A percentile compares a stretch with the other conserved stretches of the same genome.
phyloP scores from a whole-genome alignment of 2,797 vertebrate genomes.

The Graptemys geographica region DNA sequence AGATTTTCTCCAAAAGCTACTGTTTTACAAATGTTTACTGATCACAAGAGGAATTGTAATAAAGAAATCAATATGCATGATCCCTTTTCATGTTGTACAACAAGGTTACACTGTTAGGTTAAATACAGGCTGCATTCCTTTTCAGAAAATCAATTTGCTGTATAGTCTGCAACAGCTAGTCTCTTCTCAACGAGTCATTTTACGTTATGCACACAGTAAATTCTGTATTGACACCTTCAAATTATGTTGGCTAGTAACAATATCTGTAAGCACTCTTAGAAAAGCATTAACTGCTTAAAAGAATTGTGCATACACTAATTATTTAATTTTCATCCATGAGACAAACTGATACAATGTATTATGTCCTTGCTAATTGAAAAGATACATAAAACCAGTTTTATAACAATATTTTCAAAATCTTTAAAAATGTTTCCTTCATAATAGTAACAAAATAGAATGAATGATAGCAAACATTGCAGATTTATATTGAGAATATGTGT shows the following conservation, averaged over 20 bases:
- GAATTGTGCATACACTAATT: constrained; percentile 56
- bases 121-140: constrained; percentile 95
- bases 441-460: constrained; percentile 11
- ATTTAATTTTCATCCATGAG: constrained; percentile 56
- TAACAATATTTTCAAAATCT: constrained; percentile 35
- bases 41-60: constrained; percentile 87
- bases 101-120: constrained; percentile 97
- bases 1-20: constrained; percentile 69
- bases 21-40: constrained; percentile 84
- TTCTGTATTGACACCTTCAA: constrained; percentile 81
- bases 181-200: constrained; percentile 89
- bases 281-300: constrained; percentile 51
- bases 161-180: constrained; percentile 85
- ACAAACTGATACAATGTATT: constrained; percentile 11
- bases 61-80: constrained; percentile 96
- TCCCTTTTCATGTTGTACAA: constrained; percentile 94
- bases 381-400: constrained; percentile 3
- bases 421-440: constrained; percentile 49
- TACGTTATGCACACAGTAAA: constrained; percentile 82
- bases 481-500: background rate
- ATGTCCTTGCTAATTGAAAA: constrained; percentile 42
- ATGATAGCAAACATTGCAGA: background rate
- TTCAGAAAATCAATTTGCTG: constrained; percentile 97
- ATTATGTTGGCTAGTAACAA: constrained; percentile 77
- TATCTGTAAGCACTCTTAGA: constrained; percentile 56